Conservation (phyloP, 1,140 invertebrate species). For the Gryon sp. region DNA sequence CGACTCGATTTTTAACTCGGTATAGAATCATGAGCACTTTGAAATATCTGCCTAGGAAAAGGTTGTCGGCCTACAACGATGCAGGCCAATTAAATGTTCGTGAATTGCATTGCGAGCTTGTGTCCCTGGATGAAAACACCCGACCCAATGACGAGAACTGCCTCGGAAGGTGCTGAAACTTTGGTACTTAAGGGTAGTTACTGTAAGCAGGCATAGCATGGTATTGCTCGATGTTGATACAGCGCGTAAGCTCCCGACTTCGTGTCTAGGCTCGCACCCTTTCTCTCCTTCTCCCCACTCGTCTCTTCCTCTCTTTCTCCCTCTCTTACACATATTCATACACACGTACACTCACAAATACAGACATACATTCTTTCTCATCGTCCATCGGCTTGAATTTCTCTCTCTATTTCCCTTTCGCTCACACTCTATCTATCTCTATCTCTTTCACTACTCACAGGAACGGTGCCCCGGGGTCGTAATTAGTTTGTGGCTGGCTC, state of each 20-base stretch:
- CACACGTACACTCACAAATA: too few species aligned
- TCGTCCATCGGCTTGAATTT: too few species aligned
- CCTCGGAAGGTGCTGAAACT: conserved; percentile 65
- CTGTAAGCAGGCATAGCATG: conserved; percentile 60
- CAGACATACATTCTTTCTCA: too few species aligned
- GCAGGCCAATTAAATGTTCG: conserved; percentile 70
- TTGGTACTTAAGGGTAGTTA: conserved; percentile 68
- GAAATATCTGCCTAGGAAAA: conserved; percentile 1
- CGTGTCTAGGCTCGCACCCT: conserved; percentile 34
- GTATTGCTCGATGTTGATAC: conserved; percentile 63
- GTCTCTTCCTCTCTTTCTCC: conserved; percentile 3
- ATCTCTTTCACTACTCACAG: conserved; percentile 65
- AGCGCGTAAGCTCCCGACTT: conserved; percentile 49
- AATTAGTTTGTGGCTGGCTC: conserved; percentile 77
- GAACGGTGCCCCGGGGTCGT: conserved; percentile 73
- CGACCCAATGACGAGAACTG: conserved; percentile 45
- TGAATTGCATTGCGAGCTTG: conserved; percentile 71
- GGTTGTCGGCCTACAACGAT: conserved; percentile 33
- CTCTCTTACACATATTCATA: conserved; percentile 10
- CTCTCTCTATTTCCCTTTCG: conserved; percentile 2
- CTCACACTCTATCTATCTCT: conserved; percentile 15
- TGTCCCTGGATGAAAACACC: conserved; percentile 35
- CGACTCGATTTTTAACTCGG: not conserved
- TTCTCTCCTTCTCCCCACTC: conserved; percentile 8
- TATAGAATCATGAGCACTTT: conserved; percentile 1